Base-by-base conservation (phyloP, 1,140 invertebrate genomes). In the Chrysoperla carnea region DNA sequence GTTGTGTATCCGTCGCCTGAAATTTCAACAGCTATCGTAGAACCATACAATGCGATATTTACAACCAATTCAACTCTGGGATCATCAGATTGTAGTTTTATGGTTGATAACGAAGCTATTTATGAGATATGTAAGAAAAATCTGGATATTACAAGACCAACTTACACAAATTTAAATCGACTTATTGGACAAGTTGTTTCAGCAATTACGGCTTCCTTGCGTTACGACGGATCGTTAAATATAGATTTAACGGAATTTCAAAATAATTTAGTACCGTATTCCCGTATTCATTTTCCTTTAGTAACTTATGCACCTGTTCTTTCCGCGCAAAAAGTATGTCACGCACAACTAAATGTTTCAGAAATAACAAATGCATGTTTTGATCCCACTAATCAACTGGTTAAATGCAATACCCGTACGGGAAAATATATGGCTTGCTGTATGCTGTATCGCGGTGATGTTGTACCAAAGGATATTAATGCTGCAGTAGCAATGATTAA, bases 91-190 rank as follows among this genome's bases (percentile, higher is more conserved):
- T 81, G 83, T 37, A 78, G 76, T 35, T 89, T 92, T 54, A 69
- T 90, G 50, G 75, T 88, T 47, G 87, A 90, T 53, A 90, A 91
- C 50, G 84, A 90, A 59, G 85, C 87, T 0, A 68, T 85, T 29
- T 91, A 88, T 53, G 82, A 89, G 48, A 82, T 86, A 47, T 80
- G 83, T 49, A 67, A 69, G 1, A 68, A 75, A 40, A 71, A 70
- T 40, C 58, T 86, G 29, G 76, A 80, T 50, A 77, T 84, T 3
- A 68, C 73, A 4, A 62, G 76, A 31, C 84, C 85, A 6, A 83
- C 82, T 1, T 88, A 87, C 53, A 81, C 78, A 6, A 87, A 88
- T 57, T 61, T 86, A 23, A 87, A 87, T 54, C 67, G 82, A 40
- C 64, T 86, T 11, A 71, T 84, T 29, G 79, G 72, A 2, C 81